Evolutionary conservation across 2,888 invertebrate species (phyloP), one percentile per base, ranked within the genome.

Genomic region (Automeris io): DNA sequence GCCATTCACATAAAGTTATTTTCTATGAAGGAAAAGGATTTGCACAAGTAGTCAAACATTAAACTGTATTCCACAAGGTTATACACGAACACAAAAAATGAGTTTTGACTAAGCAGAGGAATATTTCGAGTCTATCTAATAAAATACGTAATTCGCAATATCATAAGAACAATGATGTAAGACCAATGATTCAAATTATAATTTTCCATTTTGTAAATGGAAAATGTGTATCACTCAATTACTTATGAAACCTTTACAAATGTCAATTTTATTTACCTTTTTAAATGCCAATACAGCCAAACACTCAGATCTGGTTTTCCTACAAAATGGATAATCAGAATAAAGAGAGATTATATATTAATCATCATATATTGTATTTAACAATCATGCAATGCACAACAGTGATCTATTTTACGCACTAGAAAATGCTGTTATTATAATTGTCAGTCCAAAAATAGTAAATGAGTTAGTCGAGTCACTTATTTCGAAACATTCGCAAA

Each of bases 401-500:
- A 40, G 8, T 21, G 18, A 36, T 36, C 24, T 18, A 26, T 21
- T 54, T 48, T 43, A 57, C 50, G 54, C 56, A 54, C 47, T 53
- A 53, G 51, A 55, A 26, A 32, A 36, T 40, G 26, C 25, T 33
- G 36, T 40, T 40, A 40, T 26, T 25, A 21, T 24, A 35, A 18
- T 40, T 24, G 25, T 29, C n/a, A n/a, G n/a, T n/a, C n/a, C n/a
- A n/a, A 40, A 31, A 21, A 21, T 36, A 19, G 33, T 42, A 41
- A 42, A 46, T 45, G 43, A 39, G 48, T 60, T 60, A 62, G 66
- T 70, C 60, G 54, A 35, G 42, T 75, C 60, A 76, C 61, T 70
- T 68, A 49, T 73, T 73, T 56, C 72, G 61, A 23, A 85, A 58
- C 41, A 83, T 61, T 55, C 76, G 64, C 46, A 79, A 55, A 55